Percentiles rank a stretch among this genome's conserved stretches.
Conservation (phyloP, 2,113 vertebrate species). For the Zosterops pallidus region DNA sequence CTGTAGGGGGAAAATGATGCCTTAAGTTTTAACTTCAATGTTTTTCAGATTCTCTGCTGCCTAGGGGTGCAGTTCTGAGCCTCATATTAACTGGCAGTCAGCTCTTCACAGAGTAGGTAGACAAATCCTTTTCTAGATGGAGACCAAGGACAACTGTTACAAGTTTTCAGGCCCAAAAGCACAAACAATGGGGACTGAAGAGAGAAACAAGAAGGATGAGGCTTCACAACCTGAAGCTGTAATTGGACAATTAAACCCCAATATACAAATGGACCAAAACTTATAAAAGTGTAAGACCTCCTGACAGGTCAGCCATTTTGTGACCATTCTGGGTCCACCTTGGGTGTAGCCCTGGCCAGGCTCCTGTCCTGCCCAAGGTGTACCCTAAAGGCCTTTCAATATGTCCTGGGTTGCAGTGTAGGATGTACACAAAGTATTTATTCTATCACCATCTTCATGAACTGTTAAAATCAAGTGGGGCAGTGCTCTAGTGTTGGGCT, state of each 20-base stretch:
- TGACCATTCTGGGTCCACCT: background rate
- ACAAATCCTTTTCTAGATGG: background rate
- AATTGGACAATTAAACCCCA: background rate
- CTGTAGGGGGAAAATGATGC: background rate
- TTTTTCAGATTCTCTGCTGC: background rate
- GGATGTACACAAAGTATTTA: no score
- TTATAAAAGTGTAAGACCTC: background rate
- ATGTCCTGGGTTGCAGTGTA: no score
- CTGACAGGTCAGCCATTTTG: accelerated
- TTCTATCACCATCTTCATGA: no score
- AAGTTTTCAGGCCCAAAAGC: background rate
- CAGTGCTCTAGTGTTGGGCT: no score
- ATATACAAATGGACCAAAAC: background rate
- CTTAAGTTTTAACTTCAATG: background rate
- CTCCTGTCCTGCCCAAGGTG: background rate
- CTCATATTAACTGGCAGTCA: background rate
- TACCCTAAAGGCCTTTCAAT: background rate
- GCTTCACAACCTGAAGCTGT: background rate
- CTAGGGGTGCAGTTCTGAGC: background rate
- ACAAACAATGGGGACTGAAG: background rate
- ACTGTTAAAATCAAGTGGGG: no score
- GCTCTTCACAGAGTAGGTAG: background rate
- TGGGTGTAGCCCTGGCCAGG: background rate
- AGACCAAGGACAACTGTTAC: background rate
- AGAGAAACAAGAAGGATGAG: background rate